Percentiles rank a stretch among this genome's conserved stretches.
phyloP scores from a whole-genome alignment of 2,888 invertebrate genomes.

The Crioceris asparagi region DNA sequence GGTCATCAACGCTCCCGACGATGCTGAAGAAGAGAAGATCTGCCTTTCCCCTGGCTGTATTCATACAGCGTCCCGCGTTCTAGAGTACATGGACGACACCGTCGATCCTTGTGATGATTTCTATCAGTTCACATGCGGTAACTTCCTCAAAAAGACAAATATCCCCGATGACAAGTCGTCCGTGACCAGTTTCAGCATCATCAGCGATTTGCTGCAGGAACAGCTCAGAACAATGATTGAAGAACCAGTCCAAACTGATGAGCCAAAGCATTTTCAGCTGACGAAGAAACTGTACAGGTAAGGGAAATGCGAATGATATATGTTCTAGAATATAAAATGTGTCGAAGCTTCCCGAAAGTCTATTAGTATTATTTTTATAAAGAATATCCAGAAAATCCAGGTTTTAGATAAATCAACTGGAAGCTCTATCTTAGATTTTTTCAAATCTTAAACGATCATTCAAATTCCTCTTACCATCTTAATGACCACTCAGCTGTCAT shows the following conservation, averaged over 20 bases:
- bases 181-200: constrained; percentile 64
- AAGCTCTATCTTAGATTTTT: too few species aligned
- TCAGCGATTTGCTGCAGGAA: constrained; percentile 63
- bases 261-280: constrained; percentile 61
- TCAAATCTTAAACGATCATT: too few species aligned
- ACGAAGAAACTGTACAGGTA: constrained; percentile 64
- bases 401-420: too few species aligned
- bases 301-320: too few species aligned
- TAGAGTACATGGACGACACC: constrained; percentile 57
- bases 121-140: constrained; percentile 70
- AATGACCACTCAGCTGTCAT: too few species aligned
- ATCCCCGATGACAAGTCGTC: constrained; percentile 77
- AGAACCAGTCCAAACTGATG: constrained; percentile 47
- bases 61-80: constrained; percentile 63
- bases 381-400: too few species aligned
- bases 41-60: constrained; percentile 72
- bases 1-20: constrained; percentile 21
- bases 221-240: constrained; percentile 62
- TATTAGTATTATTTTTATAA: too few species aligned
- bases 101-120: constrained; percentile 77
- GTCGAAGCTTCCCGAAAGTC: too few species aligned
- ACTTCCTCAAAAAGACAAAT: constrained; percentile 56
- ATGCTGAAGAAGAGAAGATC: constrained; percentile 37
- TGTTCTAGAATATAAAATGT: too few species aligned
- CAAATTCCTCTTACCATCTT: too few species aligned